Conservation (phyloP, 2,888 invertebrate species). For the Calameuta idolon region DNA sequence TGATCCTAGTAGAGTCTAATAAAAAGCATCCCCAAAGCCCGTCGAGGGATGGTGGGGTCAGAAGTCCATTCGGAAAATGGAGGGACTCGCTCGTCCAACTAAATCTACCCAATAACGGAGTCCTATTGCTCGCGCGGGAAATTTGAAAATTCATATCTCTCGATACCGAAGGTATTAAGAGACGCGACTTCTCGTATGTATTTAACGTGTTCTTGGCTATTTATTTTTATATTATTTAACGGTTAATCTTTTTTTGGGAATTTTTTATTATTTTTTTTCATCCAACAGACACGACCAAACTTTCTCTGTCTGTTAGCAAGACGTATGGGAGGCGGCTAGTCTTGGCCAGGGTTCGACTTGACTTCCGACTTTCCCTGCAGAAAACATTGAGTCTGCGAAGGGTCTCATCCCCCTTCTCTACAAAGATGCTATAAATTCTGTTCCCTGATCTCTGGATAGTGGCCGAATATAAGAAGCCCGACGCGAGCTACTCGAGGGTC, state of each 20-base stretch:
- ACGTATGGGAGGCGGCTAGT: slow-evolving; percentile 64
- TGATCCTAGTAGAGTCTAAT: slow-evolving; percentile 63
- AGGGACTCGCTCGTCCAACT: slow-evolving; percentile 64
- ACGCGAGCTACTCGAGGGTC: slow-evolving; percentile 7
- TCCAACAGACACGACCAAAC: slow-evolving; percentile 50
- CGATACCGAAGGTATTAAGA: slow-evolving; percentile 19
- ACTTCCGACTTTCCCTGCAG: slow-evolving; percentile 67
- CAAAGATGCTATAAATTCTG: slow-evolving; percentile 66
- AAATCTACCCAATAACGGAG: slow-evolving; percentile 64
- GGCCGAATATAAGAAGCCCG: slow-evolving; percentile 55
- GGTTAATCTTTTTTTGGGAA: background rate
- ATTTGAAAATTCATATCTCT: slow-evolving; percentile 20
- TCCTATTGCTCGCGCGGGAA: slow-evolving; percentile 55
- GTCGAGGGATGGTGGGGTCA: slow-evolving; percentile 62
- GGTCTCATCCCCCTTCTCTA: slow-evolving; percentile 34
- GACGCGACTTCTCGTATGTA: slow-evolving; percentile 18
- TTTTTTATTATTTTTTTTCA: slow-evolving; percentile 45
- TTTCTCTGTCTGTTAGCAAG: slow-evolving; percentile 62
- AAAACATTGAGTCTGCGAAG: slow-evolving; percentile 66
- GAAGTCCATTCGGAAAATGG: slow-evolving; percentile 68
- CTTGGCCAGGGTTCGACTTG: slow-evolving; percentile 64
- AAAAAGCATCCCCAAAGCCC: slow-evolving; percentile 61
- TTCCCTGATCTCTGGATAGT: slow-evolving; percentile 45
- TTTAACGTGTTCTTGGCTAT: background rate
- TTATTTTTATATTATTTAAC: background rate